phyloP scores from a whole-genome alignment of 2,113 vertebrate genomes.

The Lipotes vexillifer region DNA sequence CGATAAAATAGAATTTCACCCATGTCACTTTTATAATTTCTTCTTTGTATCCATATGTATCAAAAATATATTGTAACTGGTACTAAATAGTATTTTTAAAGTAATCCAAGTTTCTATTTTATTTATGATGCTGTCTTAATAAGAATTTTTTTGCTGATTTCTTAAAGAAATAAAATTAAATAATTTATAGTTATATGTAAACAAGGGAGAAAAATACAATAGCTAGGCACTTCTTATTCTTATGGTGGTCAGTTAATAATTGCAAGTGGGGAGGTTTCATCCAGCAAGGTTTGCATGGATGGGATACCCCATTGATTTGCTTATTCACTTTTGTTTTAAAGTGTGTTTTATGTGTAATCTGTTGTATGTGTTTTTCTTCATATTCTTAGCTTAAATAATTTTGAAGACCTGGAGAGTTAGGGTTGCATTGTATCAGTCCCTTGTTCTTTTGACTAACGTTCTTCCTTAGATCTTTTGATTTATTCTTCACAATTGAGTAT shows the following conservation, averaged over 20 bases:
- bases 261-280: slow-evolving; percentile 56
- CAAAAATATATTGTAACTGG: too few species aligned
- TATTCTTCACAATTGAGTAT: slow-evolving; percentile 22
- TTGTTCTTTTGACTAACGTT: slow-evolving; percentile 49
- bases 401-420: slow-evolving; percentile 14
- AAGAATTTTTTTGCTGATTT: slow-evolving; percentile 18
- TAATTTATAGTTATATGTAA: slow-evolving; percentile 23
- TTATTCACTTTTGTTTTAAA: slow-evolving; percentile 53
- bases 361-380: slow-evolving; percentile 21
- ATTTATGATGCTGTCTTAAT: too few species aligned
- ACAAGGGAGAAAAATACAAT: not conserved
- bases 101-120: too few species aligned
- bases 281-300: slow-evolving; percentile 60
- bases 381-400: slow-evolving; percentile 41
- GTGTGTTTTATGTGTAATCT: slow-evolving; percentile 36
- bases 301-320: slow-evolving; percentile 44
- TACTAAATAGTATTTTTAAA: too few species aligned
- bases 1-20: slow-evolving; percentile 8
- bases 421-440: not conserved
- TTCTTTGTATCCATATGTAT: too few species aligned
- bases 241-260: slow-evolving; percentile 33
- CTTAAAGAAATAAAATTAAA: slow-evolving; percentile 18
- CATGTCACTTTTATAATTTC: not conserved
- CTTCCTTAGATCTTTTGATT: slow-evolving; percentile 28
- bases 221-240: slow-evolving; percentile 8